Percentiles rank a stretch among this genome's conserved stretches.
Conservation (phyloP, 2,888 invertebrate genomes). For the Merodon equestris region DNA sequence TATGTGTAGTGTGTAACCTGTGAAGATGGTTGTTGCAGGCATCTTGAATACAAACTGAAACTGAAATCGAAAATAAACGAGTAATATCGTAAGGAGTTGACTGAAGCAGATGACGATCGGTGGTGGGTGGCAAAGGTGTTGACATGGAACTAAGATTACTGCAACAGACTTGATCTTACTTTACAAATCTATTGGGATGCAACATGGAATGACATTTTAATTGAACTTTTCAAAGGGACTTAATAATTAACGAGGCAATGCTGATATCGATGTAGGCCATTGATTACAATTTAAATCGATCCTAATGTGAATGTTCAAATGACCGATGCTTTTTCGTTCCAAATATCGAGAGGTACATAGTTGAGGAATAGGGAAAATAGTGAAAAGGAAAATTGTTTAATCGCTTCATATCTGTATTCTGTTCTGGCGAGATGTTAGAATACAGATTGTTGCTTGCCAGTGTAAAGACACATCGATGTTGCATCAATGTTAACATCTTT, state of each 20-base stretch:
- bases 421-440: slow-evolving; percentile 11
- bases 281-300: slow-evolving; percentile 52
- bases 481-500: slow-evolving; percentile 53
- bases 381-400: slow-evolving; percentile 43
- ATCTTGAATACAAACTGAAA: slow-evolving; percentile 1
- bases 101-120: slow-evolving; percentile 25
- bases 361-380: background rate
- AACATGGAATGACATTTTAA: slow-evolving; percentile 28
- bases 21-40: slow-evolving; percentile 11
- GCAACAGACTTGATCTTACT: slow-evolving; percentile 4
- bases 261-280: slow-evolving; percentile 31
- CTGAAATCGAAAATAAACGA: slow-evolving; percentile 57
- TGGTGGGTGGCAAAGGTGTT: slow-evolving; percentile 35
- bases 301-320: slow-evolving; percentile 54
- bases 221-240: slow-evolving; percentile 30
- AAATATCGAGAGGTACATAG: background rate
- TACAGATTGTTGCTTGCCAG: no score
- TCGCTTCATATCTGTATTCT: slow-evolving; percentile 55
- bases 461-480: background rate
- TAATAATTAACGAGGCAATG: slow-evolving; percentile 48
- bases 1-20: slow-evolving; percentile 9
- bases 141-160: slow-evolving; percentile 25
- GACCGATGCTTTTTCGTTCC: slow-evolving; percentile 1
- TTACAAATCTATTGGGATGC: background rate
- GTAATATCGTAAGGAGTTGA: background rate